Conservation (phyloP, 2,113 vertebrate species). For the Brachyhypopomus gauderio region DNA sequence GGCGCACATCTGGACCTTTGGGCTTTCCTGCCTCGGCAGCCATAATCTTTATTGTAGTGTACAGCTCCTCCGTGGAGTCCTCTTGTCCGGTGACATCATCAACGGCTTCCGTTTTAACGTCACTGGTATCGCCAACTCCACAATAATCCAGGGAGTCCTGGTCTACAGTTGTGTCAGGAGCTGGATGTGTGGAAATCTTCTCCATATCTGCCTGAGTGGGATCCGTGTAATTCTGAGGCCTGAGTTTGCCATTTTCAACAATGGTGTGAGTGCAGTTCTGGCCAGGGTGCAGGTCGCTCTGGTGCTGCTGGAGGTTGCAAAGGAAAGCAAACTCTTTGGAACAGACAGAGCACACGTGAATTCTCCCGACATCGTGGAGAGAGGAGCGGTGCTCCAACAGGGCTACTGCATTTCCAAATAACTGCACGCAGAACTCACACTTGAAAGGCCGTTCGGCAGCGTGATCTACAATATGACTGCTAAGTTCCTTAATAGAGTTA, state of each 20-base stretch:
- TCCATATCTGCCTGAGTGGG: slow-evolving; percentile 75
- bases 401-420: slow-evolving; percentile 82
- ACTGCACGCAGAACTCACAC: slow-evolving; percentile 98
- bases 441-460: slow-evolving; percentile 94
- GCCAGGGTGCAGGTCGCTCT: slow-evolving; percentile 91
- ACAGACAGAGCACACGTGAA: slow-evolving; percentile 91
- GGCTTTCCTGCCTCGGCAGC: slow-evolving; percentile 91
- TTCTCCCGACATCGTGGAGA: slow-evolving; percentile 92
- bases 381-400: slow-evolving; percentile 89
- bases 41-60: slow-evolving; percentile 99
- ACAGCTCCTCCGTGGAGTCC: slow-evolving; percentile 94
- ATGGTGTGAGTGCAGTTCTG: slow-evolving; percentile 85
- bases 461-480: slow-evolving; percentile 85
- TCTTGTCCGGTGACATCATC: slow-evolving; percentile 76
- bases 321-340: slow-evolving; percentile 98
- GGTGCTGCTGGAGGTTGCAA: slow-evolving; percentile 97
- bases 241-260: slow-evolving; percentile 89
- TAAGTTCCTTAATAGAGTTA: slow-evolving; percentile 92
- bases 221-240: slow-evolving; percentile 96
- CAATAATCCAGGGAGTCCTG: slow-evolving; percentile 45
- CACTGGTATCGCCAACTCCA: slow-evolving; percentile 27
- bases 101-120: slow-evolving; percentile 64
- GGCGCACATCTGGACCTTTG: slow-evolving; percentile 91
- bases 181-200: slow-evolving; percentile 57
- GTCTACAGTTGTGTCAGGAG: slow-evolving; percentile 49